Evolutionary conservation across 2,888 invertebrate species (phyloP).

Genomic region (Limnephilus rhombicus): DNA sequence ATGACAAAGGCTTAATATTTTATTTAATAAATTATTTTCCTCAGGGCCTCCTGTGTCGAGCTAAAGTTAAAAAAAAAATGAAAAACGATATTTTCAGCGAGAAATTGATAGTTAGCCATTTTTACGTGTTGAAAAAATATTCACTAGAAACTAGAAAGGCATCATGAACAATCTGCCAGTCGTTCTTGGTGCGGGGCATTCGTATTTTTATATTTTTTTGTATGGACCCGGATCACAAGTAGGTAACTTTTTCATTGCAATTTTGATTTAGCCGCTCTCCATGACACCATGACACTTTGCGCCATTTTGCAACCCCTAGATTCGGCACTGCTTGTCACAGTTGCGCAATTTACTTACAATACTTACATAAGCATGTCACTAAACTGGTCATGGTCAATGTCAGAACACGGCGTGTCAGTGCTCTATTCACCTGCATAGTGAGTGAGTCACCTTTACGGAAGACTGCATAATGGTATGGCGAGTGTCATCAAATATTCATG

Average conservation of each 20-base stretch:
- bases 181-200: too few relatives aligned
- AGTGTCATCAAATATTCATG: background rate
- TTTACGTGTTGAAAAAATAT: background rate
- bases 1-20: too few relatives aligned
- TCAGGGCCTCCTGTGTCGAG: too few relatives aligned
- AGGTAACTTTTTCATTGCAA: background rate
- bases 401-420: background rate
- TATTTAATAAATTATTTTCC: too few relatives aligned
- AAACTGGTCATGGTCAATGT: background rate
- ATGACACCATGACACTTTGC: background rate
- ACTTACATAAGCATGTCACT: background rate
- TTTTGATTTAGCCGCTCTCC: background rate
- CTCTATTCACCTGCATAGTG: background rate
- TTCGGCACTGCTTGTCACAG: background rate
- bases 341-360: background rate
- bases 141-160: background rate
- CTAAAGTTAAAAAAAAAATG: too few relatives aligned
- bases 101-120: background rate
- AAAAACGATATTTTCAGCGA: background rate
- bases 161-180: too few relatives aligned
- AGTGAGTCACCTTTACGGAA: background rate
- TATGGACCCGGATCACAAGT: background rate
- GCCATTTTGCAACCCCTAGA: background rate
- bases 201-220: background rate
- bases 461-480: background rate